A percentile compares a stretch with the other conserved stretches of the same genome.
Evolutionary conservation across 2,113 vertebrate species (phyloP).

Genomic region (Nesoenas mayeri): DNA sequence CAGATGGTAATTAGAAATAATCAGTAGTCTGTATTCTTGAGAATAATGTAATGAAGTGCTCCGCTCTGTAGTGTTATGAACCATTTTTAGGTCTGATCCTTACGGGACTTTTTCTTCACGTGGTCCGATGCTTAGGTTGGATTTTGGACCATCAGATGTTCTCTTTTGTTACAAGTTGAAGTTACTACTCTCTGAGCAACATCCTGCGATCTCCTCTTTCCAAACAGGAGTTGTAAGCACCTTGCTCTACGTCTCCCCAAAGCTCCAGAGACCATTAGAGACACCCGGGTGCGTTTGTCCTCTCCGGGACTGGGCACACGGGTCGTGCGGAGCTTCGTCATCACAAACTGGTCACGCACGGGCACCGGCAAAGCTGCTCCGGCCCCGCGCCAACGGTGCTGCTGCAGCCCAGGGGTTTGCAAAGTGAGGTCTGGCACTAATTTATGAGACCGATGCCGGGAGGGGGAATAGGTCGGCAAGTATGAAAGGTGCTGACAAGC

Average conservation of each 20-base stretch:
- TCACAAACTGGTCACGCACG: neutral
- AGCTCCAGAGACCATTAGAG: neutral
- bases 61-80: neutral
- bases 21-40: neutral
- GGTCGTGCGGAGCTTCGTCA: neutral
- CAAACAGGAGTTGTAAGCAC: neutral
- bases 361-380: neutral
- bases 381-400: neutral
- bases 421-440: neutral
- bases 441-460: neutral
- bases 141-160: neutral
- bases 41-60: neutral
- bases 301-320: fast-evolving
- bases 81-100: neutral
- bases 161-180: fast-evolving
- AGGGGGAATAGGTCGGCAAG: neutral
- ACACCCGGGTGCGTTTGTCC: neutral
- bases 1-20: neutral
- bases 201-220: neutral
- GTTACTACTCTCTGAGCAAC: neutral
- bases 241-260: fast-evolving
- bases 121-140: fast-evolving
- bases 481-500: slow-evolving; percentile 35
- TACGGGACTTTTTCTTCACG: fast-evolving
- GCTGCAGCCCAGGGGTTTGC: neutral